Evolutionary conservation across 2,113 vertebrate genomes (phyloP).

Genomic region (Poicephalus meyeri): DNA sequence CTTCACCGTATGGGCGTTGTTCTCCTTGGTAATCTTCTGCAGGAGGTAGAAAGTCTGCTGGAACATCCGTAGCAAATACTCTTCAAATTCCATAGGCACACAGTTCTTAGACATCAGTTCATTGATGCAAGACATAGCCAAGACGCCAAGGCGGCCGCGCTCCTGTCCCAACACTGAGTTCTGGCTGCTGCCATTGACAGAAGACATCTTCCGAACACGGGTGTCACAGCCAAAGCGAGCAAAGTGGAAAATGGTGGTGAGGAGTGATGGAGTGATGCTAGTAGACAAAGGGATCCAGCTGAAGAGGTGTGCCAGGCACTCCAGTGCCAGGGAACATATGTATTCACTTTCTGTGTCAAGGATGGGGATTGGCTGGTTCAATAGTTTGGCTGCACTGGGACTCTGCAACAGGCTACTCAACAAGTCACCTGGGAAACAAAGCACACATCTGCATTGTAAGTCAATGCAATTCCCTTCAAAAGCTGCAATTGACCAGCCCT

Average conservation of each 20-base stretch:
- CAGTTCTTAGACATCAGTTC: conserved; percentile 99
- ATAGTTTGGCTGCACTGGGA: conserved; percentile 85
- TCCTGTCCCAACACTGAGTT: conserved; percentile 75
- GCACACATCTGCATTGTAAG: neutral
- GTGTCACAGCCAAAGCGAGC: conserved; percentile 95
- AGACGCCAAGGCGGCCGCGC: conserved; percentile 87
- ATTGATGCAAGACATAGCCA: conserved; percentile 98
- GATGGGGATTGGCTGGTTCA: conserved; percentile 89
- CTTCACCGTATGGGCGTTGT: conserved; percentile 91
- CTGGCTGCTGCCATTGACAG: conserved; percentile 84
- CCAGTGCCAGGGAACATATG: conserved; percentile 90
- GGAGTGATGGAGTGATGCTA: conserved; percentile 94
- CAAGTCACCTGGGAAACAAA: conserved; percentile 71
- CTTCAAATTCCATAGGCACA: conserved; percentile 97
- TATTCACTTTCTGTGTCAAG: conserved; percentile 93
- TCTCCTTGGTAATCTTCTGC: conserved; percentile 94
- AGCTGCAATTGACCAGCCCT: neutral
- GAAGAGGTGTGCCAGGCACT: conserved; percentile 97
- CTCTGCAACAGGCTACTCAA: conserved; percentile 90
- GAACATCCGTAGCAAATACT: conserved; percentile 97
- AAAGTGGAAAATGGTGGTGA: conserved; percentile 97
- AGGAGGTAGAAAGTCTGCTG: conserved; percentile 99
- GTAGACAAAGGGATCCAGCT: conserved; percentile 98
- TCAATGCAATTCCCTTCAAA: neutral
- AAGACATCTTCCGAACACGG: conserved; percentile 80